These are phyloP conservation scores for Caenorhabditis virilis DNA, from an alignment of 2,888 invertebrate species.

Conservation along the genomic window DNA sequence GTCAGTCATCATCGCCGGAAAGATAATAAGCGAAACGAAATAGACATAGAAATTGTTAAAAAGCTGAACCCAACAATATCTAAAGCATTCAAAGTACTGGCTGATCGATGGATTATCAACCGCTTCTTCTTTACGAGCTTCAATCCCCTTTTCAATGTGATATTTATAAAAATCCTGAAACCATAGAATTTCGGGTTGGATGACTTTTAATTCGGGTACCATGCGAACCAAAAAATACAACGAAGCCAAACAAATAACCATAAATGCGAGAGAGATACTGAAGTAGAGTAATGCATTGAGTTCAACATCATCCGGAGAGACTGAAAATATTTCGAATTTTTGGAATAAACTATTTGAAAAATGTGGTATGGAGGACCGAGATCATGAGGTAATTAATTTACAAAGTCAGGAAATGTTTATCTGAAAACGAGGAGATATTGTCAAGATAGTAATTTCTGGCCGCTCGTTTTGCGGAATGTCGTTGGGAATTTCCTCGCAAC, in stretches of 20 bases:
- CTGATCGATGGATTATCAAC: conserved; percentile 38
- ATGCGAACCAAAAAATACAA: conserved; percentile 91
- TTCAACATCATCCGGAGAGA: conserved; percentile 49
- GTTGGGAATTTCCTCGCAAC: too few species aligned
- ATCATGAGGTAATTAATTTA: too few species aligned
- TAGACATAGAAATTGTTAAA: conserved; percentile 90
- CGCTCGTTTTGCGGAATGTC: too few species aligned
- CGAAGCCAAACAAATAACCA: conserved; percentile 90
- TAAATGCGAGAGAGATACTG: conserved; percentile 86
- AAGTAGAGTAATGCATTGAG: conserved; percentile 92
- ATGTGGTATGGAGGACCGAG: too few species aligned
- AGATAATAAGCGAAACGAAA: conserved; percentile 86
- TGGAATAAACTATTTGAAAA: background rate
- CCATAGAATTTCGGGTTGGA: background rate
- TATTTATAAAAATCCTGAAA: conserved; percentile 50
- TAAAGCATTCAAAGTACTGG: conserved; percentile 48
- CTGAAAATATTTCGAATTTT: conserved; percentile 23
- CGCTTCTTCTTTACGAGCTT: conserved; percentile 32
- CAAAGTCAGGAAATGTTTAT: too few species aligned
- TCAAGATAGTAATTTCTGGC: too few species aligned
- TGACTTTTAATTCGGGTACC: conserved; percentile 73
- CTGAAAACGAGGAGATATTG: too few species aligned
- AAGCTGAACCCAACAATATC: conserved; percentile 77
- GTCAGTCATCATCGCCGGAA: conserved; percentile 78
- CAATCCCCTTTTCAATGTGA: conserved; percentile 35